Evolutionary conservation across 2,888 invertebrate genomes (phyloP), one percentile per base, ranked within the genome.

Genomic region (Watsonalla binaria): DNA sequence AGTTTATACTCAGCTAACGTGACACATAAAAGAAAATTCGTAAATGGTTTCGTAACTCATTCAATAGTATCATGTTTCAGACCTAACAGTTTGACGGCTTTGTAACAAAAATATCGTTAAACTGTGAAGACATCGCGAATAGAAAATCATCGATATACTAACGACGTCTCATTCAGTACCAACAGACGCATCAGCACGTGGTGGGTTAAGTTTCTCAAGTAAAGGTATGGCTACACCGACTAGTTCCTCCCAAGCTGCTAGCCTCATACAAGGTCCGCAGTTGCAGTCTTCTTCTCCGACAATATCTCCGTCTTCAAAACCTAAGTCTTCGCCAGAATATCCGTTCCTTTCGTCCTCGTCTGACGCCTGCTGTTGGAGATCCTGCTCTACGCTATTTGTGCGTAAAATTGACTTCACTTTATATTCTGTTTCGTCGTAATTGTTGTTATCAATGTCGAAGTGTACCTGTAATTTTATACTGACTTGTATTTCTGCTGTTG

Each of bases 191-290:
- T 90, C 90, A 1, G 80, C 72, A 33, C 78, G 66, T 0, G 76
- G 69, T 2, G 90, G 90, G 2, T 92, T 91, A 35, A 94, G 86
- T 66, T 92, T 92, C 72, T 95, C 95, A 59, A 96, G 75, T 56
- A 96, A 82, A 67, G 95, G 95, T 46, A 95, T 93, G 0, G 95
- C 95, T 0, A 95, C 95, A 14, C 92, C 91, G 1, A 94, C 94
- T 70, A 96, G 93, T 69, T 95, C 94, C 77, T 95, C 95, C 95
- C 95, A 95, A 9, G 93, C 78, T 0, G 86, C 84, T 11, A 92
- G 83, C 6, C 84, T 64, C 15, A 68, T 63, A 51, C 90, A 90
- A 0, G 87, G 78, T 0, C 65, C 80, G 49, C 92, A 86, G 0
- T 71, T 73, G 47, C 91, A 91, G 54, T 82, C 84, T 13, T 75